Evolutionary conservation across 2,113 vertebrate species (phyloP).

Genomic region (Madoqua kirkii): DNA sequence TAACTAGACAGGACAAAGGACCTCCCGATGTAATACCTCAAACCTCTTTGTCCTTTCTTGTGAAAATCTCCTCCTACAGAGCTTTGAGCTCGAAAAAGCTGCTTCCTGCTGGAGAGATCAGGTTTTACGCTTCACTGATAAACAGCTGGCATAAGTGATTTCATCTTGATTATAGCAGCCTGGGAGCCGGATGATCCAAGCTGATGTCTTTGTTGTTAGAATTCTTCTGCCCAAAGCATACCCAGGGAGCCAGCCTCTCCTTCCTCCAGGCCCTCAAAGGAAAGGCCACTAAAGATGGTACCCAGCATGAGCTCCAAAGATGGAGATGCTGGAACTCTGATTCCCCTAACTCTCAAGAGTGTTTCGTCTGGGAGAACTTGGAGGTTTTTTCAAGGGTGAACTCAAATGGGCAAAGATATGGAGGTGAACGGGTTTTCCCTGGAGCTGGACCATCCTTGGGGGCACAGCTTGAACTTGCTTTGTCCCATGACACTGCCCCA

Average conservation of each 20-base stretch:
- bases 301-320: not conserved
- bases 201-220: slow-evolving; percentile 5
- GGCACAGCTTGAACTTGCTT: not conserved
- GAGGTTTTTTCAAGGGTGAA: not conserved
- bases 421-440: not conserved
- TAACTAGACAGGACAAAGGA: not conserved
- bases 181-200: not conserved
- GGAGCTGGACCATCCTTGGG: not conserved
- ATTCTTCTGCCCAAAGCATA: not conserved
- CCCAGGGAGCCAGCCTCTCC: not conserved
- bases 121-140: not conserved
- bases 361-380: not conserved
- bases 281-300: not conserved
- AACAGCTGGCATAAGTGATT: not conserved
- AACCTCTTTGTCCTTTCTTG: not conserved
- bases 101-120: slow-evolving; percentile 11
- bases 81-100: not conserved
- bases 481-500: not conserved
- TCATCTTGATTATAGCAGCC: not conserved
- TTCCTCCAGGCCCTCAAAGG: not conserved
- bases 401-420: not conserved
- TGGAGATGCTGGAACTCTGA: not conserved
- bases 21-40: not conserved
- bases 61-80: slow-evolving; percentile 16
- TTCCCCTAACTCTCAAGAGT: not conserved